Percentiles rank a stretch among this genome's conserved stretches.
Evolutionary conservation across 2,888 invertebrate genomes (phyloP).

Genomic region (Parapristionchus giblindavisi): DNA sequence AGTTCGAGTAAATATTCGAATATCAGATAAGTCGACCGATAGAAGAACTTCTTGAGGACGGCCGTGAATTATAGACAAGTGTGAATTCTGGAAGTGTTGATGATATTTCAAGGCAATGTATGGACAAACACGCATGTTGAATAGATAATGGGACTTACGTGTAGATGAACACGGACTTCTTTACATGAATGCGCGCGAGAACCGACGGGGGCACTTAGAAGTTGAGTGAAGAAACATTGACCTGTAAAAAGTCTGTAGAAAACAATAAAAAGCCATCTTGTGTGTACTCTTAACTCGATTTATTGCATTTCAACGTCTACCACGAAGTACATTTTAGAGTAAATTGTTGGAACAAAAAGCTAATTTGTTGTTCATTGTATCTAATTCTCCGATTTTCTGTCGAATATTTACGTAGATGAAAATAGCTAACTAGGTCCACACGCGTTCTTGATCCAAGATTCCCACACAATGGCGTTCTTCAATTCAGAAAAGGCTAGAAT

Average conservation of each 20-base stretch:
- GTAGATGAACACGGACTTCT: conserved; percentile 37
- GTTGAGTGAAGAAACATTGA: conserved; percentile 37
- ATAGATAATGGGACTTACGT: conserved; percentile 16
- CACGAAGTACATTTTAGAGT: not conserved
- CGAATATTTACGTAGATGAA: too few species aligned
- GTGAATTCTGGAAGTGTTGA: conserved; percentile 6
- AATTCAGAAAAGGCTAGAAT: conserved; percentile 35
- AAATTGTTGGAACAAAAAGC: too few species aligned
- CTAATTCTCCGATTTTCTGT: too few species aligned
- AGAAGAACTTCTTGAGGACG: conserved; percentile 35
- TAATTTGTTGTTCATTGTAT: too few species aligned
- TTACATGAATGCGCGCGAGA: conserved; percentile 3
- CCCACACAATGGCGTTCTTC: conserved; percentile 38
- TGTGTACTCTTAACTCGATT: too few species aligned
- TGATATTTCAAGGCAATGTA: not conserved
- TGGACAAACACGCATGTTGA: not conserved
- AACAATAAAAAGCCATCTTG: too few species aligned
- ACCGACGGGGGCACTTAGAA: conserved; percentile 24
- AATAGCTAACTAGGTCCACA: conserved; percentile 34
- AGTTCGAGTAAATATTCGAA: conserved; percentile 28
- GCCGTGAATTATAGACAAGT: conserved; percentile 28
- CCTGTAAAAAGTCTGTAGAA: too few species aligned
- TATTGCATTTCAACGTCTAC: too few species aligned
- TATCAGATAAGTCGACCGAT: conserved; percentile 6
- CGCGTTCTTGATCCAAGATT: conserved; percentile 35